A percentile compares a stretch with the other conserved stretches of the same genome.
Conservation (phyloP, 1,140 invertebrate species). For the Idris sp. region DNA sequence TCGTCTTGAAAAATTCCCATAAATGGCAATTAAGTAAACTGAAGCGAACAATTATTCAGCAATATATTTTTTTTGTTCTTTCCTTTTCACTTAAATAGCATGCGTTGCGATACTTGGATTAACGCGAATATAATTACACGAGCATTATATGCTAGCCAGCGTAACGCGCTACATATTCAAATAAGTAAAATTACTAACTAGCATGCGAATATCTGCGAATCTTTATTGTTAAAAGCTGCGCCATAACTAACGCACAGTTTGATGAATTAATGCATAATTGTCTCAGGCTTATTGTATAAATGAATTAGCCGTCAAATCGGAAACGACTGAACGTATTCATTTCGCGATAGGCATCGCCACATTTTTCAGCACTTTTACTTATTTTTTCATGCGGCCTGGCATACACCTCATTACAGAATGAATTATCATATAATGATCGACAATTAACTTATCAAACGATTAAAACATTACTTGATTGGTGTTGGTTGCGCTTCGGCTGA, state of each 20-base stretch:
- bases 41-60: conserved; percentile 40
- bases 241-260: conserved; percentile 45
- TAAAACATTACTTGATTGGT: conserved; percentile 27
- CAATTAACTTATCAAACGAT: conserved; percentile 50
- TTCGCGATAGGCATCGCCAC: conserved; percentile 43
- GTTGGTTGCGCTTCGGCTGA: neutral
- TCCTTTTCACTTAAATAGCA: conserved; percentile 58
- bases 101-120: conserved; percentile 38
- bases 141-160: conserved; percentile 39
- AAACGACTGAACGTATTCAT: conserved; percentile 28
- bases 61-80: conserved; percentile 36
- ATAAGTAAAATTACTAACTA: conserved; percentile 64
- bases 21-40: conserved; percentile 58
- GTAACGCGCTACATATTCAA: conserved; percentile 66
- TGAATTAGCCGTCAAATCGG: conserved; percentile 50
- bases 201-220: conserved; percentile 56
- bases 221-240: conserved; percentile 61
- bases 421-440: conserved; percentile 41
- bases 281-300: conserved; percentile 49
- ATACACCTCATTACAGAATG: conserved; percentile 29
- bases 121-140: conserved; percentile 60
- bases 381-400: conserved; percentile 22
- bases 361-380: conserved; percentile 60
- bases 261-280: conserved; percentile 61
- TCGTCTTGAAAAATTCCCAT: conserved; percentile 33